Evolutionary conservation across 2,888 invertebrate species (phyloP).

Genomic region (Brachypterus glaber): DNA sequence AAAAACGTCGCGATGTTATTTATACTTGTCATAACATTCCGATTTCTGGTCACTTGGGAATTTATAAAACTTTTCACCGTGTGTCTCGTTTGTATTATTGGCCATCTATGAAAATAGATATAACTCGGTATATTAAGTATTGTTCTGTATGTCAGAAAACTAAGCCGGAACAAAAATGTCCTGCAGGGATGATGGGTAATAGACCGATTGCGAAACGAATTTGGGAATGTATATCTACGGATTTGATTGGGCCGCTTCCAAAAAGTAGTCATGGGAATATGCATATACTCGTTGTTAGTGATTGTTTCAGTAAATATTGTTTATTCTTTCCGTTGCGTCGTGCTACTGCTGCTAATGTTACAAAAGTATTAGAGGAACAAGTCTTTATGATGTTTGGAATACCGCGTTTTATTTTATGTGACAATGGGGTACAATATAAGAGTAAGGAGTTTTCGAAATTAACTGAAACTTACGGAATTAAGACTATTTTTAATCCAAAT

Average conservation of each 20-base stretch:
- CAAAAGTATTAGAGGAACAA: conserved; percentile 12
- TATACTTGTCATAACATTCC: conserved; percentile 6
- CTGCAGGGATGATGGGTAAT: not conserved
- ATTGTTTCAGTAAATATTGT: conserved; percentile 13
- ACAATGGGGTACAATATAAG: conserved; percentile 18
- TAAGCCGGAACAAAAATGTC: not conserved
- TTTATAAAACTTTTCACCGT: conserved; percentile 9
- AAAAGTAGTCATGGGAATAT: conserved; percentile 6
- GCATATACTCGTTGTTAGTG: conserved; percentile 14
- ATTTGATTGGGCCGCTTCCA: conserved; percentile 6
- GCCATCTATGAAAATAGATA: conserved; percentile 8
- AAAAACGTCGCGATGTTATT: conserved; percentile 5
- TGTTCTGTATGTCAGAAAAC: no score
- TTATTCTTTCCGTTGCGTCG: conserved; percentile 12
- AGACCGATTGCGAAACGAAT: not conserved
- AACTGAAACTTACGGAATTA: conserved; percentile 6
- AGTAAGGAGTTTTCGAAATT: conserved; percentile 8
- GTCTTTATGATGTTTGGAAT: conserved; percentile 19
- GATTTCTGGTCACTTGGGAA: conserved; percentile 8
- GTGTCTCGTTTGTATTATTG: conserved; percentile 7
- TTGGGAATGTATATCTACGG: not conserved
- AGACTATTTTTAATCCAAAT: conserved; percentile 12
- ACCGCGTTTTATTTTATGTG: conserved; percentile 12
- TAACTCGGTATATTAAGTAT: conserved; percentile 1
- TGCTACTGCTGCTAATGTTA: conserved; percentile 7